Evolutionary conservation across 2,888 invertebrate species (phyloP), one percentile per base, ranked within the genome.

Genomic region (Sinohyriopsis cumingii): DNA sequence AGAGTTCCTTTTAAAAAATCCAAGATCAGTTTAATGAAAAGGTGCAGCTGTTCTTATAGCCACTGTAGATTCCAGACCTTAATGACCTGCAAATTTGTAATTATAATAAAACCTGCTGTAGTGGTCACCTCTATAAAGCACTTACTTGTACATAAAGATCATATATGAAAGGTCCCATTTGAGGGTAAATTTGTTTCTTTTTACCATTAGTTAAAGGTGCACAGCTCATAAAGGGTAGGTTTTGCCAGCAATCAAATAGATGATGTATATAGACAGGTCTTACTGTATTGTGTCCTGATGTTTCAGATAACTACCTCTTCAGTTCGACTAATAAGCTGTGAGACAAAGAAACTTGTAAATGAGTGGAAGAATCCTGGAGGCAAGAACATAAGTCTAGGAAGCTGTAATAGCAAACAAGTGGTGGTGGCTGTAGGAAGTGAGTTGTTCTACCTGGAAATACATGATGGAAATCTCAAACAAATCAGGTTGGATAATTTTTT

Each of bases 401-500:
- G 95, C 5, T 95, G 96, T 89, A 95, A 96, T 87, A 71, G 69
- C n/a, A 91, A 92, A 12, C 94, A 95, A 91, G 92, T 94, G 81
- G 93, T 96, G 24, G 94, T 96, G 82, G 97, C 97, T 1, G 95
- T 95, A 19, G 96, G 98, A 0, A 94, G 95, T 69, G 94, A 95
- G 81, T 90, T 97, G n/a, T 96, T 93, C 89, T 96, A 95, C 87
- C 92, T 96, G 74, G 93, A 94, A 91, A 93, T 96, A 69, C 91
- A 75, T n/a, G 72, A 79, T 12, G 85, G 84, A 59, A 92, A 93
- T 86, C 77, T 90, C 19, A 79, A 75, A 55, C 83, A 84, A 79
- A 71, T 86, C 76, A 85, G 87, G 88, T 86, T 12, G 45, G 45
- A 45, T 45, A 12, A 45, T 59, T 71, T 72, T 59, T 60, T 19